phyloP scores from a whole-genome alignment of 1,140 invertebrate species.

The Antheraea pernyi region DNA sequence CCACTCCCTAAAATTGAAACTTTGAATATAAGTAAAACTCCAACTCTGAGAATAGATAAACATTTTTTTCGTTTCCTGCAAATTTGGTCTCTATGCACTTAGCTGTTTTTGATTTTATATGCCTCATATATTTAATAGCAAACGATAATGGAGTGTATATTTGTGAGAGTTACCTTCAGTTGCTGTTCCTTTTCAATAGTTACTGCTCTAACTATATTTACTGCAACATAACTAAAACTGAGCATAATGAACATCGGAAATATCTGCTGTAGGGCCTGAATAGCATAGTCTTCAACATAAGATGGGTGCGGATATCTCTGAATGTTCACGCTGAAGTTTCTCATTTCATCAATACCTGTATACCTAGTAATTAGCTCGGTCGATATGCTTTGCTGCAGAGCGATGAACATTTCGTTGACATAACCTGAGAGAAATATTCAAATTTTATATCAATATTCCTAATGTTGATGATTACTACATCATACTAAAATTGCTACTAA shows the following conservation, averaged over 20 bases:
- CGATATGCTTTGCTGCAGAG: slow-evolving; percentile 83
- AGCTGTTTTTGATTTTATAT: too few species aligned
- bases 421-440: slow-evolving; percentile 79
- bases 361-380: slow-evolving; percentile 78
- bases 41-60: too few species aligned
- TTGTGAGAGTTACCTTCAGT: slow-evolving; percentile 75
- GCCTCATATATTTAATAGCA: too few species aligned
- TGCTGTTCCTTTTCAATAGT: slow-evolving; percentile 83
- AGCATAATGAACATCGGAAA: slow-evolving; percentile 88
- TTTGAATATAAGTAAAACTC: too few species aligned
- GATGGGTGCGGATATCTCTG: slow-evolving; percentile 88
- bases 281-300: slow-evolving; percentile 85
- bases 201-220: slow-evolving; percentile 87
- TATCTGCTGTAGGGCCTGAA: slow-evolving; percentile 83
- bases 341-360: slow-evolving; percentile 53
- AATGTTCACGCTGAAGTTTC: slow-evolving; percentile 63
- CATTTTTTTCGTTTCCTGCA: too few species aligned
- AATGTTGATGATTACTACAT: background rate
- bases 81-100: too few species aligned
- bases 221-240: slow-evolving; percentile 88
- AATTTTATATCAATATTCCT: slow-evolving; percentile 6
- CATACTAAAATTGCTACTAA: slow-evolving; percentile 5
- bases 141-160: too few species aligned
- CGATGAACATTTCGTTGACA: slow-evolving; percentile 84
- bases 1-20: too few species aligned